Conservation (phyloP, 2,888 invertebrate genomes). For the Hydropsyche betteni region DNA sequence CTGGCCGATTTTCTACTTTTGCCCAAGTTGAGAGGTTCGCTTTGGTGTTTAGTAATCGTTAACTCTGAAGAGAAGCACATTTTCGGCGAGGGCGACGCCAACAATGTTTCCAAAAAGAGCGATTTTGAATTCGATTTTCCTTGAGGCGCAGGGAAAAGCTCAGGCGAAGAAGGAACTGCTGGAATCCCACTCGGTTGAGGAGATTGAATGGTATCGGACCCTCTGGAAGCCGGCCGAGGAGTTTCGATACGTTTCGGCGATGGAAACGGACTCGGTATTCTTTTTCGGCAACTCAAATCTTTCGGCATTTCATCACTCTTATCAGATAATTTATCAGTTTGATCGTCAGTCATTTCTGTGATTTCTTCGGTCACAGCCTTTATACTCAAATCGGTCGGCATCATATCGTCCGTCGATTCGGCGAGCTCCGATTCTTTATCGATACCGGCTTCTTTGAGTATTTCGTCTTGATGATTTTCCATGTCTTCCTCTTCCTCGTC, state of each 20-base stretch:
- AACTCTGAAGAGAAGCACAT: constrained; percentile 67
- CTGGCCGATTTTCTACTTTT: constrained; percentile 74
- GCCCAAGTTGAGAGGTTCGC: constrained; percentile 75
- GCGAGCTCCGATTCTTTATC: constrained; percentile 55
- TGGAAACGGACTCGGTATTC: constrained; percentile 60
- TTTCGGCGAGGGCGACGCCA: constrained; percentile 69
- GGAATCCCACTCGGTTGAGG: constrained; percentile 78
- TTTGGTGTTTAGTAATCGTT: constrained; percentile 67
- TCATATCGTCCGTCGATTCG: constrained; percentile 60
- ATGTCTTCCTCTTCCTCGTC: constrained; percentile 41
- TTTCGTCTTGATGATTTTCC: constrained; percentile 56
- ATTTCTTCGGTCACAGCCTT: constrained; percentile 54
- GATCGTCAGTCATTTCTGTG: constrained; percentile 53
- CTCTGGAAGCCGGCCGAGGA: constrained; percentile 72
- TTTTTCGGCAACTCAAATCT: constrained; percentile 69
- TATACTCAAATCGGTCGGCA: constrained; percentile 68
- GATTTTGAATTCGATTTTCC: constrained; percentile 64
- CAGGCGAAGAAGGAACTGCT: constrained; percentile 75
- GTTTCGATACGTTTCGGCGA: constrained; percentile 63
- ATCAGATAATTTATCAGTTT: constrained; percentile 58
- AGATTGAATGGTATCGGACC: constrained; percentile 77
- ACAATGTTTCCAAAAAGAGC: constrained; percentile 70
- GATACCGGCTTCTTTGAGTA: constrained; percentile 56
- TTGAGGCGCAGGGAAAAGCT: constrained; percentile 67
- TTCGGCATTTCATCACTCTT: constrained; percentile 68